These are phyloP conservation scores for Sminthurinus aureus DNA, from an alignment of 2,888 invertebrate species.

Conservation along the genomic window DNA sequence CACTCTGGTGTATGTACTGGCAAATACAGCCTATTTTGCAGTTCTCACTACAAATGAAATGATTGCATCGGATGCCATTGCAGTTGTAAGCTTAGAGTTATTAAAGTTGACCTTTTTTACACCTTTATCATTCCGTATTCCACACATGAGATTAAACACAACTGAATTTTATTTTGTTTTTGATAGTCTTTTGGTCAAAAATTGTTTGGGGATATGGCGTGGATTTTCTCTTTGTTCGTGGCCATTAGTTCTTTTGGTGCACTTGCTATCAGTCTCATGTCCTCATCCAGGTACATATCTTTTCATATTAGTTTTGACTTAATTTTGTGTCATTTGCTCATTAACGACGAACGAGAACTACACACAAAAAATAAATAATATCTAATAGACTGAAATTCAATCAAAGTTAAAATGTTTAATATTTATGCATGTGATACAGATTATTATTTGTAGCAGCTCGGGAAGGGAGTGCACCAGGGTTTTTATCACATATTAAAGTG, in stretches of 20 bases:
- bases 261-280: slow-evolving; percentile 69
- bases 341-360: not conserved
- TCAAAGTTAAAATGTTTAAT: no score
- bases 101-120: not conserved
- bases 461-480: slow-evolving; percentile 83
- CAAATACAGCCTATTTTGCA: slow-evolving; percentile 90
- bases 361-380: not conserved
- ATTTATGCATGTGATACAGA: slow-evolving; percentile 32
- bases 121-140: not conserved
- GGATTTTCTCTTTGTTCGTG: slow-evolving; percentile 82
- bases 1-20: slow-evolving; percentile 85
- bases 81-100: slow-evolving; percentile 75
- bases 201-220: slow-evolving; percentile 73
- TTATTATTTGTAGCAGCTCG: slow-evolving; percentile 67
- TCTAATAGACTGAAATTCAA: not conserved
- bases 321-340: not conserved
- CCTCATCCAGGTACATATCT: slow-evolving; percentile 43
- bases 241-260: slow-evolving; percentile 89
- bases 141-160: not conserved
- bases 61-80: slow-evolving; percentile 82
- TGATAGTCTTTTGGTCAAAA: slow-evolving; percentile 75
- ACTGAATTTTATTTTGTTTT: slow-evolving; percentile 55
- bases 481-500: slow-evolving; percentile 81
- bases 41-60: slow-evolving; percentile 84
- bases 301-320: no score